Evolutionary conservation across 1,140 invertebrate species (phyloP).

Genomic region (Atopsyche davidsoni): DNA sequence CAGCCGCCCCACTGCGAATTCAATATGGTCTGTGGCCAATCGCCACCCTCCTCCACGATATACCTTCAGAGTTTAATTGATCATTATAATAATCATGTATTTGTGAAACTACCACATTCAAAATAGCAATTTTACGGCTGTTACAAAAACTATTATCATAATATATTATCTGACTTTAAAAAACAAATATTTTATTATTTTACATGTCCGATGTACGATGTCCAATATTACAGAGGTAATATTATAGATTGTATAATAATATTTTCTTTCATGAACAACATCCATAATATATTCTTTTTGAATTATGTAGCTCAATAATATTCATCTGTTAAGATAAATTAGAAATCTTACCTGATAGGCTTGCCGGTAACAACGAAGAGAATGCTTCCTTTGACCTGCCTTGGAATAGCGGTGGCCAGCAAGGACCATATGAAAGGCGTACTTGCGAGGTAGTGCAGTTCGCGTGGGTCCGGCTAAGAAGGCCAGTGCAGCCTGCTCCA

Average conservation of each 20-base stretch:
- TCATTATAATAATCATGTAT: too few relatives aligned
- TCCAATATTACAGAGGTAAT: too few relatives aligned
- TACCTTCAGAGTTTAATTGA: slow-evolving; percentile 60
- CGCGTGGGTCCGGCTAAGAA: slow-evolving; percentile 68
- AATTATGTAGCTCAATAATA: not conserved
- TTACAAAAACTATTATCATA: too few relatives aligned
- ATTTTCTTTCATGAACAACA: too few relatives aligned
- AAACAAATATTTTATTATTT: too few relatives aligned
- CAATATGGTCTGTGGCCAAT: slow-evolving; percentile 90
- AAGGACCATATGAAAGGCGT: slow-evolving; percentile 94
- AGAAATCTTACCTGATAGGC: slow-evolving; percentile 68
- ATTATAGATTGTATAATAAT: too few relatives aligned
- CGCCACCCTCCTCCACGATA: slow-evolving; percentile 80
- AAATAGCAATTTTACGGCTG: too few relatives aligned
- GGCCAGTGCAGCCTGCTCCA: slow-evolving; percentile 94
- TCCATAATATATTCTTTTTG: too few relatives aligned
- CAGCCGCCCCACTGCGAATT: slow-evolving; percentile 87
- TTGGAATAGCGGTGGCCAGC: slow-evolving; percentile 91
- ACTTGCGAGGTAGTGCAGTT: slow-evolving; percentile 76
- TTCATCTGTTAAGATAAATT: not conserved
- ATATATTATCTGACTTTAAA: too few relatives aligned
- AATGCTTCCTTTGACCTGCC: slow-evolving; percentile 84
- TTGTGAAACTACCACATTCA: too few relatives aligned
- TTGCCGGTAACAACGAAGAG: slow-evolving; percentile 85
- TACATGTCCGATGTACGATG: too few relatives aligned